Base-by-base conservation (phyloP, 2,113 vertebrate genomes). In the Oreocharis arfaki region DNA sequence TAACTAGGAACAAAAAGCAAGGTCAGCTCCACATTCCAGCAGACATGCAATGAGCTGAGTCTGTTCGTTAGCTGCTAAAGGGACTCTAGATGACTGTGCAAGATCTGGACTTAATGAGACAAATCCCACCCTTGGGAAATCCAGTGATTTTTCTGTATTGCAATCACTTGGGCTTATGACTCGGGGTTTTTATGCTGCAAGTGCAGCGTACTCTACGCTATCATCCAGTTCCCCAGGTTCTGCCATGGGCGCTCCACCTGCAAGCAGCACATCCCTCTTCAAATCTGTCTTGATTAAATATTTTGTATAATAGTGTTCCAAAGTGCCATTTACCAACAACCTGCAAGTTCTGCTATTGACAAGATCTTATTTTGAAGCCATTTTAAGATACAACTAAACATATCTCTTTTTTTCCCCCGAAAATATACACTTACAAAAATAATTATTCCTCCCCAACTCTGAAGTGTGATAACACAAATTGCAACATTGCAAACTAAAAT, bases 141-240 rank as follows among this genome's bases (percentile, higher is more conserved):
- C 18, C 69, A 56, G 26, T 59, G 33, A 11, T 82, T 71, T 89
- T 78, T 30, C 65, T 70, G n/a, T 49, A 60, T 55, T 91, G 39
- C 32, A 41, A 7, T 68, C 6, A 1, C 27, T 47, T 60, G 39
- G 20, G 9, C 24, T 85, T 63, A 33, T 16, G 14, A 35, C 20
- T 56, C 0, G 0, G 16, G 12, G 22, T 2, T 5, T 75, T 47
- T 60, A 32, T 76, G 49, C 46, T 81, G 44, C 60, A 83, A 64
- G 21, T 9, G 6, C 53, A 61, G 32, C 0, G 0, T 16, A 61
- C 22, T 35, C 37, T 26, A 30, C 28, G 7, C 11, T n/a, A 27
- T 47, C 30, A 85, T 33, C 28, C 56, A 9, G 9, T 28, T 77
- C n/a, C 11, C 19, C 3, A 1, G 1, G 0, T 81, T 83, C 71